Conservation (phyloP, 2,888 invertebrate genomes). For the Halictus ligatus region DNA sequence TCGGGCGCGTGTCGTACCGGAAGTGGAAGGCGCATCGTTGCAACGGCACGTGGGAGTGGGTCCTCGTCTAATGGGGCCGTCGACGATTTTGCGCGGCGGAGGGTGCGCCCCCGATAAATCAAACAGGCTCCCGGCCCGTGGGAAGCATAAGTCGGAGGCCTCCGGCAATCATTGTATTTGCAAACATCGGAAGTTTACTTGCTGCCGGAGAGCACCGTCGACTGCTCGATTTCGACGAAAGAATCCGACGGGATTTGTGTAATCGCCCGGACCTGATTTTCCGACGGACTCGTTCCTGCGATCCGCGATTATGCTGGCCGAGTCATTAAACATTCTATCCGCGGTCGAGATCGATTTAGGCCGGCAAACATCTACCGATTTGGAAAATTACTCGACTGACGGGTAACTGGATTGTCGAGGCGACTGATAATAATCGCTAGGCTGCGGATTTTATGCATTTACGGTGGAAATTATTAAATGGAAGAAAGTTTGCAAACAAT, state of each 20-base stretch:
- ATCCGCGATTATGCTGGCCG: background rate
- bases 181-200: slow-evolving; percentile 74
- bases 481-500: too few relatives aligned
- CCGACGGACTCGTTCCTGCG: background rate
- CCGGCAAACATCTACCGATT: background rate
- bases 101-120: slow-evolving; percentile 77
- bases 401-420: background rate
- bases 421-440: too few relatives aligned
- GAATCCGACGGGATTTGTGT: slow-evolving; percentile 11
- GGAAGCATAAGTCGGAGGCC: slow-evolving; percentile 78
- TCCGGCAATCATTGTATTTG: slow-evolving; percentile 77
- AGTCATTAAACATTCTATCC: background rate
- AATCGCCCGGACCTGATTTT: background rate
- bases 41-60: slow-evolving; percentile 77
- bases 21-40: slow-evolving; percentile 80
- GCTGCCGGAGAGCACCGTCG: slow-evolving; percentile 57
- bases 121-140: slow-evolving; percentile 77
- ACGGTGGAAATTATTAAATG: too few relatives aligned
- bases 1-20: slow-evolving; percentile 79
- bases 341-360: background rate
- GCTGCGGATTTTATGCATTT: too few relatives aligned
- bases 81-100: slow-evolving; percentile 69
- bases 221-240: slow-evolving; percentile 20
- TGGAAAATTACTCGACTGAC: background rate
- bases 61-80: slow-evolving; percentile 69